These are phyloP conservation scores for Abrostola tripartita DNA, from an alignment of 2,888 invertebrate genomes.

Conservation along the genomic window DNA sequence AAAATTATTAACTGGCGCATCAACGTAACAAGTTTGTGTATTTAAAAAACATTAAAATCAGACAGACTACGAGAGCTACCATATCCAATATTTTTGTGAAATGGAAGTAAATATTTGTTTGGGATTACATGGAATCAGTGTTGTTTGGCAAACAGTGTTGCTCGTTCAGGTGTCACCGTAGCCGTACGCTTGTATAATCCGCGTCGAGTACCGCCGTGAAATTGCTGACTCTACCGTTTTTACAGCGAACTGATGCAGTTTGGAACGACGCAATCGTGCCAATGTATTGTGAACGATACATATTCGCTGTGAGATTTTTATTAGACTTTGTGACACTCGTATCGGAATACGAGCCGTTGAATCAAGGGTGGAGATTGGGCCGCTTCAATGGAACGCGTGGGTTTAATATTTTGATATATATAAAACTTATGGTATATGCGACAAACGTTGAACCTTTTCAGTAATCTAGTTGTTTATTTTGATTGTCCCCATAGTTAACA, in stretches of 20 bases:
- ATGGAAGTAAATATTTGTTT: conserved; percentile 71
- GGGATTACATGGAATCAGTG: conserved; percentile 67
- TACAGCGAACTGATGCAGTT: conserved; percentile 41
- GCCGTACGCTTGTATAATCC: conserved; percentile 33
- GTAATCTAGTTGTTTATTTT: conserved; percentile 4
- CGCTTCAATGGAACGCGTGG: conserved; percentile 5
- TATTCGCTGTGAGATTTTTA: conserved; percentile 32
- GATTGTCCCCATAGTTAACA: conserved; percentile 6
- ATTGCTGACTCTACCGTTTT: conserved; percentile 50
- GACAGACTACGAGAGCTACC: conserved; percentile 47
- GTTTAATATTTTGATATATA: conserved; percentile 14
- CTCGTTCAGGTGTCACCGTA: conserved; percentile 49
- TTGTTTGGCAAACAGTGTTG: conserved; percentile 56
- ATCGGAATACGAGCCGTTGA: conserved; percentile 6
- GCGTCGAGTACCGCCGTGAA: conserved; percentile 19
- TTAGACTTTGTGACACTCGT: conserved; percentile 18
- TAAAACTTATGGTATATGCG: neutral
- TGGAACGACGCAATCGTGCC: conserved; percentile 27
- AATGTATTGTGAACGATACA: conserved; percentile 35
- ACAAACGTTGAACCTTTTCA: neutral
- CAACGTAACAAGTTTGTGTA: no score
- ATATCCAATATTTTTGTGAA: conserved; percentile 59
- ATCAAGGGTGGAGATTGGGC: neutral
- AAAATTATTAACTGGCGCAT: no score
- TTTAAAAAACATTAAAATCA: neutral